phyloP scores from a whole-genome alignment of 2,113 vertebrate species.

The Sylvietta virens region DNA sequence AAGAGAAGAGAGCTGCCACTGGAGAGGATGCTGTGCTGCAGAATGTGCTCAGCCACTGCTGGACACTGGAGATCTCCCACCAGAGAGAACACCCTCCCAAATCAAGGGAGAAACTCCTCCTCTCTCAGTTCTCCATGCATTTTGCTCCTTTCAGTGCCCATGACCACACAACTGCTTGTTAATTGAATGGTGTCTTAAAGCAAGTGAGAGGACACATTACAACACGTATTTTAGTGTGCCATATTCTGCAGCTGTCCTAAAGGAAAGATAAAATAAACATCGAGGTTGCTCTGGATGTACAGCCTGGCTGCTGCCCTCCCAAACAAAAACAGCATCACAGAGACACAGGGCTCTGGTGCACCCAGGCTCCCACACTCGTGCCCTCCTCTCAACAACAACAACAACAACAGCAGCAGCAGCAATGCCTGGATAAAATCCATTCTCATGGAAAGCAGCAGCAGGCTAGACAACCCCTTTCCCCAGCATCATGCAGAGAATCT shows the following conservation, averaged over 20 bases:
- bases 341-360: background rate
- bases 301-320: background rate
- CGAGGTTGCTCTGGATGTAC: background rate
- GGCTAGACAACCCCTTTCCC: background rate
- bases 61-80: background rate
- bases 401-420: background rate
- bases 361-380: background rate
- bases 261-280: background rate
- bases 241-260: background rate
- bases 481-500: background rate
- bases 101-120: background rate
- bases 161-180: background rate
- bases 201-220: background rate
- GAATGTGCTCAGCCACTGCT: background rate
- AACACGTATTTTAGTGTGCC: background rate
- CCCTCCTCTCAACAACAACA: background rate
- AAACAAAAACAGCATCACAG: background rate
- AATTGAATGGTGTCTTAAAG: background rate
- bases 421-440: background rate
- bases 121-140: fast-evolving
- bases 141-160: background rate
- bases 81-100: background rate
- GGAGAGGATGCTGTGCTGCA: background rate
- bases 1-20: background rate
- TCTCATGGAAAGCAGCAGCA: background rate